Conservation (phyloP, 2,888 invertebrate species). For the Aspidiotus destructor region DNA sequence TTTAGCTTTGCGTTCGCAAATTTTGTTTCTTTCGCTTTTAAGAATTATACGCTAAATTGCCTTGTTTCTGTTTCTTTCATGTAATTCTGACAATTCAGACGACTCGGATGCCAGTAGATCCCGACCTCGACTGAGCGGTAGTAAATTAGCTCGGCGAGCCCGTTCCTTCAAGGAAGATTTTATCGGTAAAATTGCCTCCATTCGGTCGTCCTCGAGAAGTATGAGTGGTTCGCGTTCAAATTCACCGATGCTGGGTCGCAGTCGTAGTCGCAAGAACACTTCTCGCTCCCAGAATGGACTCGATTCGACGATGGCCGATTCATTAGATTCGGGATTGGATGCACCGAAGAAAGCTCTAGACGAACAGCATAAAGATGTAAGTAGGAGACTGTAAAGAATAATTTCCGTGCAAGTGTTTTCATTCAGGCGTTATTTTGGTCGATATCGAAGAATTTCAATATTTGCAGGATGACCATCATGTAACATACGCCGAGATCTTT, state of each 20-base stretch:
- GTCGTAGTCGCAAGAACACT: constrained; percentile 43
- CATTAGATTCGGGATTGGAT: constrained; percentile 48
- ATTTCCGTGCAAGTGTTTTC: too few relatives aligned
- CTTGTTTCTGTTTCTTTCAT: too few relatives aligned
- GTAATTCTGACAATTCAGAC: neutral
- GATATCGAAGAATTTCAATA: too few relatives aligned
- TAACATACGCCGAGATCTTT: too few relatives aligned
- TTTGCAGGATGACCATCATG: too few relatives aligned
- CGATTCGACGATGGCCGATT: constrained; percentile 44
- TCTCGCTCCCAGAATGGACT: constrained; percentile 42
- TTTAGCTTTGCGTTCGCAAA: too few relatives aligned
- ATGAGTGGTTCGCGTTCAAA: constrained; percentile 37
- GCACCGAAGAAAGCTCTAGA: constrained; percentile 62
- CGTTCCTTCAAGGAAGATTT: constrained; percentile 89
- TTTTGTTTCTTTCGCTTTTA: too few relatives aligned
- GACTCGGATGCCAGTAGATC: constrained; percentile 12
- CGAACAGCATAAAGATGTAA: constrained; percentile 54
- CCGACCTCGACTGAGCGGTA: constrained; percentile 53
- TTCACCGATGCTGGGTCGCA: constrained; percentile 44
- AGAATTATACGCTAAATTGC: too few relatives aligned
- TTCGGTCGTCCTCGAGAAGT: constrained; percentile 66
- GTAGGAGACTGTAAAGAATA: neutral
- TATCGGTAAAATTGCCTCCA: constrained; percentile 78
- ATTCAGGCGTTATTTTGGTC: too few relatives aligned
- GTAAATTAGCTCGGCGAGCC: constrained; percentile 75